phyloP scores from a whole-genome alignment of 2,113 vertebrate species.

The Zosterops japonicus region DNA sequence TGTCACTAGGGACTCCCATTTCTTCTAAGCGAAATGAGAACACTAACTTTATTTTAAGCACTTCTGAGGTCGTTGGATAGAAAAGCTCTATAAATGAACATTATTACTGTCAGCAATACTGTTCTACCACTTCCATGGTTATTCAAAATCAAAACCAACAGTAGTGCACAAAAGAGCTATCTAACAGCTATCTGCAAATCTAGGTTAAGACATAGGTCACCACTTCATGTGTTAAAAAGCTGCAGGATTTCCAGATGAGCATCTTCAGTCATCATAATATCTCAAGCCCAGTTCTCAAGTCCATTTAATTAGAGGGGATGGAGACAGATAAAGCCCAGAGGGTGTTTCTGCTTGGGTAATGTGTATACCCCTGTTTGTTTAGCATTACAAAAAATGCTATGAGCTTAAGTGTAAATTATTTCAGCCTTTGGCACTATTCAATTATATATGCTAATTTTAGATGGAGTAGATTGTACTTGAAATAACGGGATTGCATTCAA shows the following conservation, averaged over 20 bases:
- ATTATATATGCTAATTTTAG: slow-evolving; percentile 41
- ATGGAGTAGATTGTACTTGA: neutral
- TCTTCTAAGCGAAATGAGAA: neutral
- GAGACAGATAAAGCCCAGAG: neutral
- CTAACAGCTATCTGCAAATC: neutral
- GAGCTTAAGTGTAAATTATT: slow-evolving; percentile 37
- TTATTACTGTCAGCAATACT: neutral
- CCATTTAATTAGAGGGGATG: neutral
- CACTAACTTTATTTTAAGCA: neutral
- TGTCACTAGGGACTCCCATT: neutral
- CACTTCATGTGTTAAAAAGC: neutral
- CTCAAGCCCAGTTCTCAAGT: neutral
- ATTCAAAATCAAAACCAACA: neutral
- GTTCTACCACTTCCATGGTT: neutral
- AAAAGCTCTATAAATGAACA: neutral
- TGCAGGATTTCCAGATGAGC: neutral
- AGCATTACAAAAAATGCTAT: neutral
- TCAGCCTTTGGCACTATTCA: slow-evolving; percentile 47
- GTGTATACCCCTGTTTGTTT: neutral
- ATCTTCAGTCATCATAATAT: neutral
- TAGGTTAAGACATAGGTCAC: neutral
- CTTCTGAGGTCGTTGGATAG: neutral
- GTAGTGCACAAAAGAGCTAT: neutral
- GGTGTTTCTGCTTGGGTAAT: neutral
- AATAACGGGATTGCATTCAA: neutral